These are phyloP conservation scores for Platysternon megacephalum DNA, from an alignment of 2,113 vertebrate species.

Conservation along the genomic window DNA sequence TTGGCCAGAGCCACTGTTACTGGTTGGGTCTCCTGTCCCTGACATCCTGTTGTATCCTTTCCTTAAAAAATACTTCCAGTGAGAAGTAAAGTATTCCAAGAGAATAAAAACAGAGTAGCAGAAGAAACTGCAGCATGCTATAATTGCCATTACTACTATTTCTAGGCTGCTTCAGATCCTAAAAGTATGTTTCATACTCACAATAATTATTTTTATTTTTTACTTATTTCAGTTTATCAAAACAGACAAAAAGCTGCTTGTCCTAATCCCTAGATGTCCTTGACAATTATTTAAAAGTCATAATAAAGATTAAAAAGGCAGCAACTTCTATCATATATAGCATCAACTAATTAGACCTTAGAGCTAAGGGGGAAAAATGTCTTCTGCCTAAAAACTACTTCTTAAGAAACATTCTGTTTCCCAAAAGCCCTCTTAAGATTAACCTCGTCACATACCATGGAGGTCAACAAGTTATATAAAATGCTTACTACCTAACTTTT, in stretches of 20 bases:
- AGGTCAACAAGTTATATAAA: neutral
- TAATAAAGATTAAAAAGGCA: neutral
- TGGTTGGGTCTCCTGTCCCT: neutral
- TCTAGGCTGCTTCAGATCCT: neutral
- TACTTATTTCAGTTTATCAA: neutral
- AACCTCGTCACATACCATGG: neutral
- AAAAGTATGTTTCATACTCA: neutral
- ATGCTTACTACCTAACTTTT: neutral
- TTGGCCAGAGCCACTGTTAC: neutral
- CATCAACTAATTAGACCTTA: neutral
- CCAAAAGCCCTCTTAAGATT: neutral
- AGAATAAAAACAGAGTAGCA: neutral
- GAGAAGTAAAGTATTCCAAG: neutral
- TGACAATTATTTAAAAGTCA: neutral
- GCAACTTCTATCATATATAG: neutral
- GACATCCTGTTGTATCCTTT: neutral
- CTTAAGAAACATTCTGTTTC: neutral
- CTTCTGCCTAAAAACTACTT: neutral
- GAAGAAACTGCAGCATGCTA: neutral
- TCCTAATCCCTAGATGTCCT: neutral
- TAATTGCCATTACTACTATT: neutral
- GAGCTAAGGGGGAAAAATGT: neutral
- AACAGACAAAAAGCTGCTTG: neutral
- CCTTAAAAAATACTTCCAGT: neutral
- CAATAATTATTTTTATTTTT: neutral